A percentile compares a stretch with the other conserved stretches of the same genome.
Conservation (phyloP, 2,113 vertebrate genomes). For the Myodes glareolus region DNA sequence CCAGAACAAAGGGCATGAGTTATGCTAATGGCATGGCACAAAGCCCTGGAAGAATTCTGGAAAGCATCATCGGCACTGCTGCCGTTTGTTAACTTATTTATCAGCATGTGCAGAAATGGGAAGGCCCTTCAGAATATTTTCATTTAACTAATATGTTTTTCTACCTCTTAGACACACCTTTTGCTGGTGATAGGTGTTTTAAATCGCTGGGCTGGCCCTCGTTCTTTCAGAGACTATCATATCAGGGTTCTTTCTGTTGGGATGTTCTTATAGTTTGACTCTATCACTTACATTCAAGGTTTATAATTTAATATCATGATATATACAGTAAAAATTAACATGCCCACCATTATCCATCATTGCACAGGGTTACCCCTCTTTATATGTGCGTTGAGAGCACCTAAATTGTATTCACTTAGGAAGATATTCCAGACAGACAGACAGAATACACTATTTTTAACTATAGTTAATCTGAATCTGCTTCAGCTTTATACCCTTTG, state of each 20-base stretch:
- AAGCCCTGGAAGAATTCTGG: not conserved
- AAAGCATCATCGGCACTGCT: constrained; percentile 19
- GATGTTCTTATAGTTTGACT: not conserved
- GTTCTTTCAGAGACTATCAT: constrained; percentile 27
- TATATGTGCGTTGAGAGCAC: not conserved
- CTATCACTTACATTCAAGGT: not conserved
- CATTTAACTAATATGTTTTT: constrained; percentile 25
- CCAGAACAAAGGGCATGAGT: not conserved
- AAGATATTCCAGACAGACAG: too few species aligned
- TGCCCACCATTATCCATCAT: not conserved
- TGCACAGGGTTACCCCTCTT: not conserved
- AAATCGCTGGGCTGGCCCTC: not conserved
- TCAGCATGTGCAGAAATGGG: constrained; percentile 5
- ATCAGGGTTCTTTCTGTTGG: not conserved
- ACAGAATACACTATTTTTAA: not conserved
- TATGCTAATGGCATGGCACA: not conserved
- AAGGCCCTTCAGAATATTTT: not conserved
- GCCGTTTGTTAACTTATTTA: not conserved
- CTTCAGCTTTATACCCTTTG: not conserved
- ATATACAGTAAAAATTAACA: not conserved
- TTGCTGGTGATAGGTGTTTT: not conserved
- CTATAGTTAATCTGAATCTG: not conserved
- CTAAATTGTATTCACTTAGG: not conserved
- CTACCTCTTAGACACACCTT: not conserved
- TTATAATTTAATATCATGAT: not conserved